Evolutionary conservation across 2,113 vertebrate genomes (phyloP).

Genomic region (Artemisiospiza belli): DNA sequence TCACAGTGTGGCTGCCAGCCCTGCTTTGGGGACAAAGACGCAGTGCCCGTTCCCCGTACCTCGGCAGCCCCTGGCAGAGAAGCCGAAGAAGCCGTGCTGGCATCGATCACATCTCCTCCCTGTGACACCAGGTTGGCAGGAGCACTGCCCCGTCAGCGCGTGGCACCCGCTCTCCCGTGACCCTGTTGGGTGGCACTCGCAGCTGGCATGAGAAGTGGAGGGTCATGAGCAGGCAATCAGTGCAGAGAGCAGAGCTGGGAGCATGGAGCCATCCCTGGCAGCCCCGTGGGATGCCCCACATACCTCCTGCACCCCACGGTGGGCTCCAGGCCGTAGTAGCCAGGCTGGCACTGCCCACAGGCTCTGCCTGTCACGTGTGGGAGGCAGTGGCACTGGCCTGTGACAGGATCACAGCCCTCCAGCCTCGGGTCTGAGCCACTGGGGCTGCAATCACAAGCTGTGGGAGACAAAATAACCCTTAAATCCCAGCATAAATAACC

Average conservation of each 20-base stretch:
- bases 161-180: constrained; percentile 79
- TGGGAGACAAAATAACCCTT: not conserved
- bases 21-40: rapidly evolving
- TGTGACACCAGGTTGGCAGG: constrained; percentile 81
- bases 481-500: too few relatives aligned
- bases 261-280: rapidly evolving
- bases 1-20: rapidly evolving
- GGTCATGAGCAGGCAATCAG: not conserved
- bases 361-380: constrained; percentile 79
- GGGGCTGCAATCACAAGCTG: constrained; percentile 83
- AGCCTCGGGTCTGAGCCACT: constrained; percentile 65
- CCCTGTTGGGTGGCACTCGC: constrained; percentile 83
- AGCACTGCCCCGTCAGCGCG: constrained; percentile 82
- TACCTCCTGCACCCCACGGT: constrained; percentile 84
- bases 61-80: constrained; percentile 88
- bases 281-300: rapidly evolving
- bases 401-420: constrained; percentile 76
- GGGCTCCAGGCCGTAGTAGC: constrained; percentile 83
- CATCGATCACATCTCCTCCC: constrained; percentile 83
- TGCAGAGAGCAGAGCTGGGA: not conserved
- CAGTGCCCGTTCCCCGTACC: constrained; percentile 54
- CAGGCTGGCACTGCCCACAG: constrained; percentile 80
- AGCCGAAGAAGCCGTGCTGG: constrained; percentile 85
- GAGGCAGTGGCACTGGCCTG: constrained; percentile 85
- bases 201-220: constrained; percentile 69